These are phyloP conservation scores for Drosophila funebris DNA, from an alignment of 1,140 invertebrate species.

Conservation along the genomic window DNA sequence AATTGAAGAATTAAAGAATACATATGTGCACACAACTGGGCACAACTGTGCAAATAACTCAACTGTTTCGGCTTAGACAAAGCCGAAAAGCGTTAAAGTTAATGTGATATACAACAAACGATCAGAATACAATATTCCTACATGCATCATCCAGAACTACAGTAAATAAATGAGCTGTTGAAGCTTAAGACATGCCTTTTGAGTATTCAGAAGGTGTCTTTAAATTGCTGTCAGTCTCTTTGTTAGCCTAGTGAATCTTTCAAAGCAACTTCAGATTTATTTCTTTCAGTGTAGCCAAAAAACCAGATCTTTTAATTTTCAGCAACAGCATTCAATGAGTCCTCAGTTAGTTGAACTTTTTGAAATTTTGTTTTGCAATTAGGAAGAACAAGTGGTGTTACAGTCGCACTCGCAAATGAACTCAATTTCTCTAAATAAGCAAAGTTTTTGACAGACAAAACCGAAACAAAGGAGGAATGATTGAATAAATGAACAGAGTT, in stretches of 20 bases:
- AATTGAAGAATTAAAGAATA: background rate
- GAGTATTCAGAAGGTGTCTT: slow-evolving; percentile 2
- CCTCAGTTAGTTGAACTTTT: slow-evolving; percentile 40
- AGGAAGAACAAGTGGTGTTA: slow-evolving; percentile 42
- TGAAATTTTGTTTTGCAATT: slow-evolving; percentile 60
- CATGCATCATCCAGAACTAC: background rate
- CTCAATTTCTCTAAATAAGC: slow-evolving; percentile 52
- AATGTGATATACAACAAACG: slow-evolving; percentile 16
- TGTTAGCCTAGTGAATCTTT: background rate
- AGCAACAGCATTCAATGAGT: background rate
- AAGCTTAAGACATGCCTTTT: too few species aligned
- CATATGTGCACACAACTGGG: slow-evolving; percentile 26
- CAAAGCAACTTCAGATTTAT: background rate
- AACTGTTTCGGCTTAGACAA: slow-evolving; percentile 56
- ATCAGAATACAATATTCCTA: background rate
- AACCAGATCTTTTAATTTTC: slow-evolving; percentile 7
- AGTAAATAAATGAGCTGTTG: slow-evolving; percentile 32
- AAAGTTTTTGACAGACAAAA: slow-evolving; percentile 52
- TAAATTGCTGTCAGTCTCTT: background rate
- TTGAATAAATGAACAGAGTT: background rate
- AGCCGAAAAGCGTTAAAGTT: slow-evolving; percentile 28
- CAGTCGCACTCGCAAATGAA: slow-evolving; percentile 16
- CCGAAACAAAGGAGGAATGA: background rate
- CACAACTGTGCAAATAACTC: slow-evolving; percentile 69
- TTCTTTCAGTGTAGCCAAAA: background rate